Base-by-base conservation (phyloP, 2,113 vertebrate species). In the Silurus glanis region DNA sequence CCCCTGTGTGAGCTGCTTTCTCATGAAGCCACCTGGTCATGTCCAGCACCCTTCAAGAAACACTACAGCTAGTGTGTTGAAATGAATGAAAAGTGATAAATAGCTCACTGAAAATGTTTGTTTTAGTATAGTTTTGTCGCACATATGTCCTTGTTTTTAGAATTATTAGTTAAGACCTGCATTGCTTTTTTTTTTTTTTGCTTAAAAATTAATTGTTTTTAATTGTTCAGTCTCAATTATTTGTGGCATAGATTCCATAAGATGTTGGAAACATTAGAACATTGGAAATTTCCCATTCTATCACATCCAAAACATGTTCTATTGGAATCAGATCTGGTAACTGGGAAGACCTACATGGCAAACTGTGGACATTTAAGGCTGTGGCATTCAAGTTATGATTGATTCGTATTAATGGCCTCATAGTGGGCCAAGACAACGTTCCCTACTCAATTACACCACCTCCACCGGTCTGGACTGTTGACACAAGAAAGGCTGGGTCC, bases 41-140 rank as follows among this genome's bases (percentile, higher is more conserved):
- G 61, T 66, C 9, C 80, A 66, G 45, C 9, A 21, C 6, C 53
- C 51, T 17, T 25, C 23, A n/a, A 53, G 59, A 64, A 79, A 79
- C 53, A 79, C 25, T 55, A 76, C 21, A n/a, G 51, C 74, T 79
- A 79, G 76, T 58, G 23, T 79, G 74, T 25, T 53, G 23, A 76
- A 56, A 58, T 58, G 4, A 79, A 56, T 9, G 8, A 58, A 53
- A 49, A n/a, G 49, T 0, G 12, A 79, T 56, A 79, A 56, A 58
- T 28, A 37, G n/a, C 14, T 56, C 28, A 79, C 1, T 53, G 74
- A 79, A 79, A 28, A n/a, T 56, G 75, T 56, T 56, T 23, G 12
- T 25, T 78, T n/a, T 76, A 75, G 12, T 49, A 25, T 14, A 55
- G 12, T 25, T 78, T 25, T 16, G 13, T 8, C 23, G 16, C 6